Evolutionary conservation across 2,113 vertebrate genomes (phyloP), one percentile per base, ranked within the genome.

Genomic region (Tricholaema leucomelas): DNA sequence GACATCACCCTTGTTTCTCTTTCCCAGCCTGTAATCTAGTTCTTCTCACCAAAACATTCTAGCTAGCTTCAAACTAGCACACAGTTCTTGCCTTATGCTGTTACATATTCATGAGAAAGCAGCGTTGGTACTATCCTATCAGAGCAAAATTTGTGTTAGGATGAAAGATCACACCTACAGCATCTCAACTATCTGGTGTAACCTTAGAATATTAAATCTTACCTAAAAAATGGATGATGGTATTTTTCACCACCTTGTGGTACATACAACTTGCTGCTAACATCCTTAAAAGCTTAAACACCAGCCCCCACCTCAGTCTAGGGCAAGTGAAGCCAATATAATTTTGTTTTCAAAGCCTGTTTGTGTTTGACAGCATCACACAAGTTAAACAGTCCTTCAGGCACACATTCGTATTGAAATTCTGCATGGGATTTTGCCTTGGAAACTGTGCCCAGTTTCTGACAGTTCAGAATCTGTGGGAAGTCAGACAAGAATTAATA

Each of bases 21-120:
- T n/a, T n/a, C n/a, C n/a, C n/a, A n/a, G n/a, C n/a, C n/a, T n/a
- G n/a, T n/a, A n/a, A n/a, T n/a, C n/a, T n/a, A n/a, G n/a, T n/a
- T n/a, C n/a, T n/a, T n/a, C n/a, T n/a, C n/a, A n/a, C n/a, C n/a
- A n/a, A n/a, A n/a, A n/a, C n/a, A n/a, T n/a, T n/a, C n/a, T n/a
- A n/a, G n/a, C n/a, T n/a, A n/a, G n/a, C n/a, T n/a, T n/a, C n/a
- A n/a, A n/a, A n/a, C n/a, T n/a, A n/a, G n/a, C n/a, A n/a, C n/a
- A n/a, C n/a, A n/a, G n/a, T n/a, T n/a, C n/a, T n/a, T n/a, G n/a
- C n/a, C 66, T 94, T 77, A 78, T 40, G 48, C 66, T 84, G 54
- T 44, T 95, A 88, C 92, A 94, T 90, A 95, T 96, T 90, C 28
- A 93, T 91, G 74, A 72, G 65, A 81, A 78, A 91, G 40, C 58